Conservation (phyloP, 2,113 vertebrate species). For the Nicator chloris region DNA sequence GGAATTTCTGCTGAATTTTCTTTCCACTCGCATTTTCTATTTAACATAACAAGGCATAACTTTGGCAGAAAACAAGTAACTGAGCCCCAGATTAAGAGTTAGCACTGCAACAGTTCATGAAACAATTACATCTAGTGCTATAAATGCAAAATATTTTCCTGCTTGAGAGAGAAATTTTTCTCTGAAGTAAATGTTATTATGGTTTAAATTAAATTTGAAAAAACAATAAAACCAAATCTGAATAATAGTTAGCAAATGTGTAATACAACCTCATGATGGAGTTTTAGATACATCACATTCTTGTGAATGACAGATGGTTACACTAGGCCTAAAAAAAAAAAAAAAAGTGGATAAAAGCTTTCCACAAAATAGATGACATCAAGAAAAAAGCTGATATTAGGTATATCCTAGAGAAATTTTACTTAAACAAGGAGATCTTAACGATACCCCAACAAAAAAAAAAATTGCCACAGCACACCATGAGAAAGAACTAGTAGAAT, state of each 20-base stretch:
- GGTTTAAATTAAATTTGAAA: background rate
- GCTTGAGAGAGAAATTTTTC: background rate
- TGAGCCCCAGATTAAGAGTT: background rate
- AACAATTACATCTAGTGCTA: background rate
- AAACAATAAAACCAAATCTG: background rate
- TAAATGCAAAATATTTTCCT: background rate
- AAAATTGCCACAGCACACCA: background rate
- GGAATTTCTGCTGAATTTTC: background rate
- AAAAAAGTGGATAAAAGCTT: background rate
- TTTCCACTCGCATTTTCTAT: background rate
- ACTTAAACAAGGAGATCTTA: background rate
- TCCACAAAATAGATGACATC: background rate
- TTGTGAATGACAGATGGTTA: background rate
- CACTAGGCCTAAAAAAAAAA: too few species aligned
- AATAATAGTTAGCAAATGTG: background rate
- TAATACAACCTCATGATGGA: background rate
- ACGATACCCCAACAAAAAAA: background rate
- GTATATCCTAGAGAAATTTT: background rate
- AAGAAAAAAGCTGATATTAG: background rate
- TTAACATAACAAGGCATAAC: background rate
- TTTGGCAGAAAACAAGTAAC: background rate
- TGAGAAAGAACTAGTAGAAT: background rate
- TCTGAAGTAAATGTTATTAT: background rate
- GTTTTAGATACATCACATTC: background rate
- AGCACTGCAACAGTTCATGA: background rate